These are phyloP conservation scores for Acanthopagrus latus DNA, from an alignment of 2,797 vertebrate species.

Conservation along the genomic window DNA sequence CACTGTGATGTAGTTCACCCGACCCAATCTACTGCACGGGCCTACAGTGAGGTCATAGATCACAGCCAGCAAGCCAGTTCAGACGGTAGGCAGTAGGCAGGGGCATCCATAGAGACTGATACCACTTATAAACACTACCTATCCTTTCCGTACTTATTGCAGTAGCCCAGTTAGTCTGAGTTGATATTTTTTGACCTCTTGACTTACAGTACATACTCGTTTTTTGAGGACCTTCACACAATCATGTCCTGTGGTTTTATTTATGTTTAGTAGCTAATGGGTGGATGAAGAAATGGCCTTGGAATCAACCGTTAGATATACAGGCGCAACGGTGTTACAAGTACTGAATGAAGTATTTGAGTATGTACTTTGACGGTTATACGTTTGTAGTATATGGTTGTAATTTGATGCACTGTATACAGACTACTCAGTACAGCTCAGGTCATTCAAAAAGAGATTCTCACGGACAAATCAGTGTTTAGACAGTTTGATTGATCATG, in stretches of 20 bases:
- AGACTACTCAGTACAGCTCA: conserved; percentile 73
- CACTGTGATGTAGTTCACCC: conserved; percentile 68
- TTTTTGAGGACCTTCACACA: conserved; percentile 18
- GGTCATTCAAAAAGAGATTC: conserved; percentile 62
- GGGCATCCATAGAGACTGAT: conserved; percentile 33
- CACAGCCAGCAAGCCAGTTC: conserved; percentile 58
- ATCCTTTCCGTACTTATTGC: conserved; percentile 33
- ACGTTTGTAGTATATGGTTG: conserved; percentile 53
- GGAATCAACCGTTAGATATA: conserved; percentile 11
- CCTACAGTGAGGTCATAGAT: conserved; percentile 51
- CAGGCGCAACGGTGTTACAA: not conserved
- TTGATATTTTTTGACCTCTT: conserved; percentile 28
- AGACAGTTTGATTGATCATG: not conserved
- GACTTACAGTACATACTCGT: conserved; percentile 6
- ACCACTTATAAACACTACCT: conserved; percentile 43
- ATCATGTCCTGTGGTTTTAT: conserved; percentile 38
- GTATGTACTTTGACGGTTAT: conserved; percentile 50
- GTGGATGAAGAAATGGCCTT: conserved; percentile 54
- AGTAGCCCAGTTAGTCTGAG: conserved; percentile 50
- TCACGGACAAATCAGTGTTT: conserved; percentile 41
- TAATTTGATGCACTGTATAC: conserved; percentile 71
- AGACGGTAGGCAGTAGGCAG: conserved; percentile 34
- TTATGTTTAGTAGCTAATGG: conserved; percentile 31
- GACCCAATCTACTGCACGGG: conserved; percentile 50
- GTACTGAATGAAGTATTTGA: conserved; percentile 4